phyloP scores from a whole-genome alignment of 2,888 invertebrate genomes.

The Thelaira solivaga region DNA sequence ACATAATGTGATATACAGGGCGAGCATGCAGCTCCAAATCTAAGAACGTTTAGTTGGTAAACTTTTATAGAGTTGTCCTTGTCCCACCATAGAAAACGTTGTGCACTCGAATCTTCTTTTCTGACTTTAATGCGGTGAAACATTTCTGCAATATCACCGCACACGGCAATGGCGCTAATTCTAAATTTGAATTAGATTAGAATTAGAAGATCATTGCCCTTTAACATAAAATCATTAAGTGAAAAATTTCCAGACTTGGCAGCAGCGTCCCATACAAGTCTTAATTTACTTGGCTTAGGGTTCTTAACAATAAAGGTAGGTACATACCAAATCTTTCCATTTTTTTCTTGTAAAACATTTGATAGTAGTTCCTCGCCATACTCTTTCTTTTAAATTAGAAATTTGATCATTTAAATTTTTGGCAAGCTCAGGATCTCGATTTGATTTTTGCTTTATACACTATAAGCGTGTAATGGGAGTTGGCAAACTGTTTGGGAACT shows the following conservation, averaged over 20 bases:
- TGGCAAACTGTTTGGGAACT: constrained; percentile 34
- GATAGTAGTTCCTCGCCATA: constrained; percentile 21
- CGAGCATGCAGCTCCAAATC: constrained; percentile 26
- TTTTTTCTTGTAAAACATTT: not conserved
- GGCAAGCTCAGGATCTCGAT: not conserved
- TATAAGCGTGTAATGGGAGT: constrained; percentile 15
- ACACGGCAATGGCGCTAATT: constrained; percentile 14
- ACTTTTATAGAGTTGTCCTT: not conserved
- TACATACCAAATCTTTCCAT: constrained; percentile 31
- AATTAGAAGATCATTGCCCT: constrained; percentile 6
- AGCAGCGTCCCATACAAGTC: constrained; percentile 40
- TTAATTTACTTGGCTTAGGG: constrained; percentile 34
- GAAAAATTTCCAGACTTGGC: constrained; percentile 11
- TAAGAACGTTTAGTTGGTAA: constrained; percentile 19
- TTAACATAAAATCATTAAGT: constrained; percentile 16
- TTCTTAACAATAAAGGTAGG: constrained; percentile 47
- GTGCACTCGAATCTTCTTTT: constrained; percentile 18
- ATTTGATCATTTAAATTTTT: constrained; percentile 43
- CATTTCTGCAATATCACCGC: constrained; percentile 27
- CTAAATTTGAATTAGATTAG: constrained; percentile 46
- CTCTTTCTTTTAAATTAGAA: constrained; percentile 9
- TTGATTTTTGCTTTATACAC: constrained; percentile 24
- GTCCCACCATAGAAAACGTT: constrained; percentile 49
- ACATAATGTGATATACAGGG: constrained; percentile 37
- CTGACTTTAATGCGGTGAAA: constrained; percentile 46